These are phyloP conservation scores for Epinephelus lanceolatus DNA, from an alignment of 2,113 vertebrate genomes.

Conservation along the genomic window DNA sequence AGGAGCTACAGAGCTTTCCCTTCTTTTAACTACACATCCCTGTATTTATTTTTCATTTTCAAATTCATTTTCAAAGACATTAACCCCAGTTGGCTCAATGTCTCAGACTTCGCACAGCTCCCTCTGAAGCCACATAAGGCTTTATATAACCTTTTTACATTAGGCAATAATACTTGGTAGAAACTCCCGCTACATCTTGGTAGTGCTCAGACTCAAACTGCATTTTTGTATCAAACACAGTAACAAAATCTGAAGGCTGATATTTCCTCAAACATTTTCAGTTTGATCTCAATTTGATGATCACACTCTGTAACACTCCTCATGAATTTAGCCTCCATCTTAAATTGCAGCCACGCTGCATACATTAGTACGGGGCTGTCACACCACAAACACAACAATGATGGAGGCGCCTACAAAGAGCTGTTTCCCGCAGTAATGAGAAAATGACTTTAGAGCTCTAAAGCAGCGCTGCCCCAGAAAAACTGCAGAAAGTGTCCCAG, in stretches of 20 bases:
- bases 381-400: background rate
- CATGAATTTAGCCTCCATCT: background rate
- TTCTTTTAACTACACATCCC: too few relatives aligned
- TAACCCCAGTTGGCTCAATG: too few relatives aligned
- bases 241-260: background rate
- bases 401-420: background rate
- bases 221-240: background rate
- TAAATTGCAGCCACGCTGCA: background rate
- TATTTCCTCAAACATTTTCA: background rate
- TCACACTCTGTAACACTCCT: background rate
- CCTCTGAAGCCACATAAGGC: background rate
- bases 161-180: background rate
- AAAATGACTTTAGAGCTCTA: background rate
- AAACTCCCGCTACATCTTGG: too few relatives aligned
- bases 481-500: background rate
- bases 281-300: background rate
- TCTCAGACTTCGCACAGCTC: background rate
- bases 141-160: background rate
- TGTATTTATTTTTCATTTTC: too few relatives aligned
- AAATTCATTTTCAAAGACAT: too few relatives aligned
- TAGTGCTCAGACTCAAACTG: background rate
- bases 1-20: too few relatives aligned
- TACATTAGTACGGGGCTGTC: background rate
- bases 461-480: background rate
- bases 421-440: slow-evolving; percentile 1